Conservation (phyloP, 30 jellyfish, hydroid and myxozoan species). For the Aurelia aurita region DNA sequence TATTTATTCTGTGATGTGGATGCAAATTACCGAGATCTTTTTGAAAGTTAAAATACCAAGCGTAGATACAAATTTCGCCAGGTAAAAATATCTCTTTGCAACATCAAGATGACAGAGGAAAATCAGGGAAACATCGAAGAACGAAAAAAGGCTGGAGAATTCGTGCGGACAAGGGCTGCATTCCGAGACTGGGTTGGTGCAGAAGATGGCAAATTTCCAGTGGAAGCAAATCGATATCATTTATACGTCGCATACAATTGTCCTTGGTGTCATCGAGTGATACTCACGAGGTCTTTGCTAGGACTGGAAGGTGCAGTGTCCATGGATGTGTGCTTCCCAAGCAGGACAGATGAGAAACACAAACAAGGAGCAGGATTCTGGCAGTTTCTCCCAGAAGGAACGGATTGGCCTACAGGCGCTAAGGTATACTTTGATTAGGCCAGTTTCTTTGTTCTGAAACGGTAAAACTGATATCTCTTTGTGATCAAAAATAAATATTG, state of each 20-base stretch:
- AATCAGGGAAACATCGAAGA: constrained; percentile 19
- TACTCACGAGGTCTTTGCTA: constrained; percentile 44
- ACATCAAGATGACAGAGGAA: constrained; percentile 35
- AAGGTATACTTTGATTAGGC: constrained; percentile 6
- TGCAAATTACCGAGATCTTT: too few species aligned
- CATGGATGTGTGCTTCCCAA: constrained; percentile 74
- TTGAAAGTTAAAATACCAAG: too few species aligned
- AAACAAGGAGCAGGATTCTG: constrained; percentile 70
- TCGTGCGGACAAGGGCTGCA: constrained; percentile 60
- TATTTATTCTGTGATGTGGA: too few species aligned
- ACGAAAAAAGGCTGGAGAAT: constrained; percentile 70
- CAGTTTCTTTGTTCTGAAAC: too few species aligned
- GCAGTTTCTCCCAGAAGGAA: constrained; percentile 68
- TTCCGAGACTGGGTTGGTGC: constrained; percentile 66
- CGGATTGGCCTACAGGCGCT: constrained; percentile 61
- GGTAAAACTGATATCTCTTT: too few species aligned
- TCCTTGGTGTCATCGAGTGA: constrained; percentile 73
- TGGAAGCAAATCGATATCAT: constrained; percentile 53
- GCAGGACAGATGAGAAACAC: constrained; percentile 53
- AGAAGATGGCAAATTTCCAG: constrained; percentile 47
- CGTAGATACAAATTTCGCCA: too few species aligned
- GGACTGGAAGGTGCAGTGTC: constrained; percentile 65
- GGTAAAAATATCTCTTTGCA: too few species aligned
- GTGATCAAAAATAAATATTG: too few species aligned
- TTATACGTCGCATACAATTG: constrained; percentile 67